Base-by-base conservation (phyloP, 2,888 invertebrate species). In the Ischnura elegans region DNA sequence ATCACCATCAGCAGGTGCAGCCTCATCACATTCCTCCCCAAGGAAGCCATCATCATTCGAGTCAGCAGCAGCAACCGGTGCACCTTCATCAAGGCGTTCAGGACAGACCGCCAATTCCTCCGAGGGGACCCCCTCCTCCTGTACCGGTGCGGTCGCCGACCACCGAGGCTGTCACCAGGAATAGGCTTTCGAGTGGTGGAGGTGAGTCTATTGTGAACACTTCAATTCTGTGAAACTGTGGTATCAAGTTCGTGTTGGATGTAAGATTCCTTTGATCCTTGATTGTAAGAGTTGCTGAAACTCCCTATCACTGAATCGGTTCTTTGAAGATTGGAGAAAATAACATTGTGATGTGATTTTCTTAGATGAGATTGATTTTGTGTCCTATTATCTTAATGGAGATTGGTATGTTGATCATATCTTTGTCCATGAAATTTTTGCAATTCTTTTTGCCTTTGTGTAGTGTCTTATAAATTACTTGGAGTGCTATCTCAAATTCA, bases 21-120 rank as follows among this genome's bases (percentile, higher is more conserved):
- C 97, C 95, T 96, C 97, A 94, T 96, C 97, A 94, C 96, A 97
- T 95, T 96, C 97, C 25, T 97, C 97, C 94, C 96, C 96, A 93
- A 96, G 96, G 95, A 10, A 94, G 95, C 4, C 96, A 96, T 94
- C 96, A 95, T 13, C 94, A 95, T 4, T 96, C 96, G 94, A 96
- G 96, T 95, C 96, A 96, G 93, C 96, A 96, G 87, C 96, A 96
- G 55, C 95, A 96, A 94, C 94, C 95, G 13, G 94, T 95, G 45
- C 95, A 95, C 42, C 95, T 95, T 94, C 61, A 95, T 45, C 94
- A 95, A 1, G 93, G 93, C 36, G 61, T 90, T 19, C 55, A 90
- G n/a, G 61, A 97, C 51, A 96, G 96, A 94, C 97, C 97, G 76
- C 97, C 97, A 0, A 96, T 97, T 94, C 97, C 97, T 94, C 97